These are phyloP conservation scores for Trypoxylus dichotomus DNA, from an alignment of 1,140 invertebrate species.

Conservation along the genomic window DNA sequence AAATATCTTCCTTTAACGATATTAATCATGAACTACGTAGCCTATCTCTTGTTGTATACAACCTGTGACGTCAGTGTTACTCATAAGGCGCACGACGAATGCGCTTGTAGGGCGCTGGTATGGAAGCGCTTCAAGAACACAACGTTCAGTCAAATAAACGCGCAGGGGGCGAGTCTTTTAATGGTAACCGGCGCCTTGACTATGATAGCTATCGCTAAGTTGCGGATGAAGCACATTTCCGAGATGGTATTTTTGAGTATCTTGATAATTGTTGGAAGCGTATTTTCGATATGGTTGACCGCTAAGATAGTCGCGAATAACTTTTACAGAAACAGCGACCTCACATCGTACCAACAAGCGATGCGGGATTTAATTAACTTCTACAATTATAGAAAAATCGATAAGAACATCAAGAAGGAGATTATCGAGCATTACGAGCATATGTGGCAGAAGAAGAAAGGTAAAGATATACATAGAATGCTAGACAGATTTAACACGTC, in stretches of 20 bases:
- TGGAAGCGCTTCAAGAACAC: background rate
- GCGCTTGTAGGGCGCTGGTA: background rate
- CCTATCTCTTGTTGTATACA: background rate
- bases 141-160: background rate
- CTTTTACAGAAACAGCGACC: constrained; percentile 34
- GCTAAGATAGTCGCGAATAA: constrained; percentile 32
- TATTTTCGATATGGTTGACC: constrained; percentile 23
- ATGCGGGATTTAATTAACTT: constrained; percentile 40
- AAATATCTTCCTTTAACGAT: constrained; percentile 18
- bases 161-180: background rate
- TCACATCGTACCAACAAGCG: constrained; percentile 36
- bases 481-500: constrained; percentile 33
- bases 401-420: constrained; percentile 36
- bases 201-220: background rate
- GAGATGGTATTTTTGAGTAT: constrained; percentile 22
- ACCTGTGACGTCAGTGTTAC: background rate
- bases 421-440: constrained; percentile 41
- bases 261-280: background rate
- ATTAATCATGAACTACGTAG: background rate
- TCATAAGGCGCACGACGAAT: background rate
- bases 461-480: constrained; percentile 32
- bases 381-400: constrained; percentile 34
- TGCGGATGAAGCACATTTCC: background rate
- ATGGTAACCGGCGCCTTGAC: background rate
- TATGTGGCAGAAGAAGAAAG: constrained; percentile 39